Base-by-base conservation (phyloP, 2,113 vertebrate genomes). In the Formicarius rufipectus region DNA sequence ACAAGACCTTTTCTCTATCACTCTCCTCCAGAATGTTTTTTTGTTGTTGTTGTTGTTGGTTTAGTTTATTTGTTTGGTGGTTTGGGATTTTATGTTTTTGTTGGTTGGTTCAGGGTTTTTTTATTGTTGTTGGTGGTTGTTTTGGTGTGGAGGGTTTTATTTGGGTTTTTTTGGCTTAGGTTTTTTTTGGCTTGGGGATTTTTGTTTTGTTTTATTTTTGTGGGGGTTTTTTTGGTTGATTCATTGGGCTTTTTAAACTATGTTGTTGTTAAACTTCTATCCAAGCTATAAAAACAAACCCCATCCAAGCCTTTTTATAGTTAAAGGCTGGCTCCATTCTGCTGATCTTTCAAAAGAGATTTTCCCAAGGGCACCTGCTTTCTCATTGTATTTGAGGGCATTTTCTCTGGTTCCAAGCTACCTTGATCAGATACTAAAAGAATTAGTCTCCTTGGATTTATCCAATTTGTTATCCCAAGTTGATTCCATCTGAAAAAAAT, bases 181-280 rank as follows among this genome's bases (percentile, higher is more conserved):
- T n/a, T 35, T 39, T 79, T 3, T 31, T 53, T 72, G 30, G 68
- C 39, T 59, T 33, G 22, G 27, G 21, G 14, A 21, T 22, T n/a
- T 17, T 17, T 20, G 59, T 13, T 58, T 58, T 21, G 12, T 37
- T 30, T 33, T 44, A n/a, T n/a, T n/a, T n/a, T n/a, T 47, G 24
- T 33, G 30, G 19, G 18, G 22, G 5, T 10, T 50, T 39, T 80
- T 81, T 53, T 33, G 0, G 2, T 50, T 23, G 15, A 39, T 37
- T 58, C 12, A 0, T 44, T 33, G 3, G 9, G 14, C 1, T 0
- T 9, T 66, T 45, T 59, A 28, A 44, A 58, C 15, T 42, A 37
- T 49, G 7, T 2, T 50, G 6, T 47, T 47, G 40, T 19, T 69
- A 39, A 72, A 14, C 23, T 9, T 50, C 33, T 22, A 33, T 77